Evolutionary conservation across 2,888 invertebrate species (phyloP).

Genomic region (Erebia epiphron): DNA sequence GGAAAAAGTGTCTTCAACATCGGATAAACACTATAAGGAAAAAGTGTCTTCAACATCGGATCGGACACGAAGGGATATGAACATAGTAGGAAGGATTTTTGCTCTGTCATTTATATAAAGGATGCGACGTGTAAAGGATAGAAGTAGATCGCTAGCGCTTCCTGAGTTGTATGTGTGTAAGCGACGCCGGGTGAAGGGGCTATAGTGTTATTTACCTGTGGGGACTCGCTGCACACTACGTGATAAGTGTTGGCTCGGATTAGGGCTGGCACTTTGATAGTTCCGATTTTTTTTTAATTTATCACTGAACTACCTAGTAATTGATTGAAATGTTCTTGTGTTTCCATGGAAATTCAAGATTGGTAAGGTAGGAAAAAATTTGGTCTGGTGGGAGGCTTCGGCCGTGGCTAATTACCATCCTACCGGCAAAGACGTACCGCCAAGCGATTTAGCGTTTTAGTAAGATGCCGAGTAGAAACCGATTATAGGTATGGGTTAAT

Average conservation of each 20-base stretch:
- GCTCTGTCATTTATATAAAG: constrained; percentile 1
- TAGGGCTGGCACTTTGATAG: constrained; percentile 37
- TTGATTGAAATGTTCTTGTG: too few relatives aligned
- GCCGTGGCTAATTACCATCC: too few relatives aligned
- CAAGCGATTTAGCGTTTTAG: too few relatives aligned
- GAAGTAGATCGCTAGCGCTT: neutral
- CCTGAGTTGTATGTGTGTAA: neutral
- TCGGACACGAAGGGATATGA: too few relatives aligned
- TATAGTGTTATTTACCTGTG: constrained; percentile 43
- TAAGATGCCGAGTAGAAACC: too few relatives aligned
- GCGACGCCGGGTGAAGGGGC: constrained; percentile 27
- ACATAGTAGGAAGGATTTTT: neutral
- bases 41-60: neutral
- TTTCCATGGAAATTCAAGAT: too few relatives aligned
- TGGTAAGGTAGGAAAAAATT: too few relatives aligned
- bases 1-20: neutral
- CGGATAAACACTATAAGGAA: neutral
- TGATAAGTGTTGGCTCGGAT: constrained; percentile 42
- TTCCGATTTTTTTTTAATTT: too few relatives aligned
- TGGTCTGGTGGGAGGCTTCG: too few relatives aligned
- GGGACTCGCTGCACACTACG: constrained; percentile 40
- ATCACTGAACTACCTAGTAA: too few relatives aligned
- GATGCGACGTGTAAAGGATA: neutral
- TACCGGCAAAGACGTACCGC: too few relatives aligned
- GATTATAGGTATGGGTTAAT: too few relatives aligned